Percentiles rank a stretch among this genome's conserved stretches.
These are phyloP conservation scores for Acanthaster planci DNA, from an alignment of 35 echinoderm and acorn worm species.

Conservation along the genomic window DNA sequence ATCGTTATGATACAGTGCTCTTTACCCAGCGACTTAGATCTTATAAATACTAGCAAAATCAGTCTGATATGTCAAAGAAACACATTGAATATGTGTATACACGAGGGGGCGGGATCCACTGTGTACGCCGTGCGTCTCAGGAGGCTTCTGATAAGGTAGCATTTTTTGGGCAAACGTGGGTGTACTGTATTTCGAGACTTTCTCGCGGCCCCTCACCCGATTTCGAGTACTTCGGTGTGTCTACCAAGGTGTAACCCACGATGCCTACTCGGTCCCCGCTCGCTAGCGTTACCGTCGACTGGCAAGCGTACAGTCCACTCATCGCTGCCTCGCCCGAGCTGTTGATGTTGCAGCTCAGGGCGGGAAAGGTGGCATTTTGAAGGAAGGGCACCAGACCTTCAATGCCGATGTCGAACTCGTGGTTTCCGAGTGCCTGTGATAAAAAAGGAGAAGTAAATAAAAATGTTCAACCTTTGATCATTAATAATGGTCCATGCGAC, in stretches of 20 bases:
- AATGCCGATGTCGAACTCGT: conserved; percentile 85
- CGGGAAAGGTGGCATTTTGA: conserved; percentile 69
- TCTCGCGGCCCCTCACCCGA: conserved; percentile 62
- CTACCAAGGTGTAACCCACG: conserved; percentile 62
- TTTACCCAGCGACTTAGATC: too few relatives aligned
- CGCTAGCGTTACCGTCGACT: conserved; percentile 27
- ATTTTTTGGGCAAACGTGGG: too few relatives aligned
- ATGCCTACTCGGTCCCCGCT: conserved; percentile 54
- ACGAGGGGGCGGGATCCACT: too few relatives aligned
- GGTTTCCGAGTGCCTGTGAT: conserved; percentile 83
- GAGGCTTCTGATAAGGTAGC: too few relatives aligned
- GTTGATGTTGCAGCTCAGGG: conserved; percentile 80
- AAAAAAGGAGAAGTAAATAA: neutral
- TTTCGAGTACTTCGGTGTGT: conserved; percentile 51
- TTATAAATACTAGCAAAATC: too few relatives aligned
- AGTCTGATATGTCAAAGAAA: too few relatives aligned
- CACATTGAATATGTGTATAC: too few relatives aligned
- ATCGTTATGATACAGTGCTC: too few relatives aligned
- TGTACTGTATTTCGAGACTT: neutral
- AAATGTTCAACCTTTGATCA: too few relatives aligned
- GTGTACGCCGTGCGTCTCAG: too few relatives aligned
- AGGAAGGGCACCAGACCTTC: conserved; percentile 61
- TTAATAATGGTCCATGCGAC: too few relatives aligned
- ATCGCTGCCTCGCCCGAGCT: conserved; percentile 54
- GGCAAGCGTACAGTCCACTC: conserved; percentile 56